phyloP scores from a whole-genome alignment of 2,888 invertebrate genomes.

The Caenorhabditis uteleia region DNA sequence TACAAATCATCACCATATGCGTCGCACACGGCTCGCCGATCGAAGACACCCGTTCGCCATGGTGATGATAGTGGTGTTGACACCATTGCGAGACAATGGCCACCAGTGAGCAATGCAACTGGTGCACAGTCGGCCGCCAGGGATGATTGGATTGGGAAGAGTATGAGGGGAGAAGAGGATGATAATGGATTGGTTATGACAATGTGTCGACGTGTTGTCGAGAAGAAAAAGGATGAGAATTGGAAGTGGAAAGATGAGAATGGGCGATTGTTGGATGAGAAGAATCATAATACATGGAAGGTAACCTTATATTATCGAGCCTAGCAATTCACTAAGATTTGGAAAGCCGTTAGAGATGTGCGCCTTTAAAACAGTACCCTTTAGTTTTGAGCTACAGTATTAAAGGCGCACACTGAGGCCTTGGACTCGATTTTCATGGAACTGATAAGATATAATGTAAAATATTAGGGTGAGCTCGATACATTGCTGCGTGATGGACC shows the following conservation, averaged over 20 bases:
- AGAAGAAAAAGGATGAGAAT: slow-evolving; percentile 48
- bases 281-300: slow-evolving; percentile 48
- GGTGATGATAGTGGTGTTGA: slow-evolving; percentile 24
- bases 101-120: slow-evolving; percentile 44
- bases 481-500: slow-evolving; percentile 49
- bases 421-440: background rate
- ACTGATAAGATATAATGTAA: background rate
- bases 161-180: slow-evolving; percentile 29
- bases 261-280: slow-evolving; percentile 42
- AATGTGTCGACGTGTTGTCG: slow-evolving; percentile 53
- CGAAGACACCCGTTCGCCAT: slow-evolving; percentile 42
- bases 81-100: slow-evolving; percentile 42
- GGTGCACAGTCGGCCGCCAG: slow-evolving; percentile 17
- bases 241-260: slow-evolving; percentile 53
- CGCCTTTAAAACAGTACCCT: too few species aligned
- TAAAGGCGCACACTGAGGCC: background rate
- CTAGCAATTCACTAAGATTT: background rate
- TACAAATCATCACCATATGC: slow-evolving; percentile 46
- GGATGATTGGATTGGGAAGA: slow-evolving; percentile 37
- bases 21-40: slow-evolving; percentile 47
- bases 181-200: slow-evolving; percentile 48
- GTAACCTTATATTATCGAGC: slow-evolving; percentile 2
- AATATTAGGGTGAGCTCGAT: slow-evolving; percentile 45
- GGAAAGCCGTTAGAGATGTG: background rate
- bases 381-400: too few species aligned